These are phyloP conservation scores for Endomychus coccineus DNA, from an alignment of 2,888 invertebrate species.

Conservation along the genomic window DNA sequence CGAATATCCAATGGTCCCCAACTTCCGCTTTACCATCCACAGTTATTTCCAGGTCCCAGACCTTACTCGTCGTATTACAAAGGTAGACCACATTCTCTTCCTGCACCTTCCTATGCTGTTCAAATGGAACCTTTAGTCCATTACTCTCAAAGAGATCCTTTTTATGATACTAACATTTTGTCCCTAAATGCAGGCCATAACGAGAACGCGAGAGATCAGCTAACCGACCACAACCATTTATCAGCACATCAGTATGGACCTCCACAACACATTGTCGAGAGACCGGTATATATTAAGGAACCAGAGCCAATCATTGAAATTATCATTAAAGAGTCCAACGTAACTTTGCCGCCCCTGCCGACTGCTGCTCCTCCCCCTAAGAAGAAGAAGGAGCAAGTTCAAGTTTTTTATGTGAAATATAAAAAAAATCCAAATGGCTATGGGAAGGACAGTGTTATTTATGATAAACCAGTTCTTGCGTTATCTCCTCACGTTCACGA, in stretches of 20 bases:
- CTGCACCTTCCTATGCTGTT: conserved; percentile 66
- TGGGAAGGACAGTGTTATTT: conserved; percentile 64
- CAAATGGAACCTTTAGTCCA: conserved; percentile 75
- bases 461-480: conserved; percentile 75
- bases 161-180: conserved; percentile 54
- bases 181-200: conserved; percentile 36
- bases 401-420: conserved; percentile 86
- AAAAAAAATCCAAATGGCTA: conserved; percentile 72
- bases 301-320: conserved; percentile 89
- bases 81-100: conserved; percentile 42
- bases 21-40: conserved; percentile 33
- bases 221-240: conserved; percentile 44
- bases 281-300: conserved; percentile 54
- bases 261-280: conserved; percentile 34
- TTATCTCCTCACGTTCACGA: conserved; percentile 59
- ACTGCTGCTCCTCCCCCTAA: conserved; percentile 47
- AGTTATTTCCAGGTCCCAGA: conserved; percentile 36
- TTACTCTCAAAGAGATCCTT: conserved; percentile 71
- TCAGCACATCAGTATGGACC: conserved; percentile 46
- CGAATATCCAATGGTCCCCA: conserved; percentile 48
- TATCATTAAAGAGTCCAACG: conserved; percentile 84
- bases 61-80: conserved; percentile 33
- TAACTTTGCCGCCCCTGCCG: conserved; percentile 62
- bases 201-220: conserved; percentile 44
- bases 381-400: conserved; percentile 63